Evolutionary conservation across 2,797 vertebrate species (phyloP), one percentile per base, ranked within the genome.

Genomic region (Echiichthys vipera): DNA sequence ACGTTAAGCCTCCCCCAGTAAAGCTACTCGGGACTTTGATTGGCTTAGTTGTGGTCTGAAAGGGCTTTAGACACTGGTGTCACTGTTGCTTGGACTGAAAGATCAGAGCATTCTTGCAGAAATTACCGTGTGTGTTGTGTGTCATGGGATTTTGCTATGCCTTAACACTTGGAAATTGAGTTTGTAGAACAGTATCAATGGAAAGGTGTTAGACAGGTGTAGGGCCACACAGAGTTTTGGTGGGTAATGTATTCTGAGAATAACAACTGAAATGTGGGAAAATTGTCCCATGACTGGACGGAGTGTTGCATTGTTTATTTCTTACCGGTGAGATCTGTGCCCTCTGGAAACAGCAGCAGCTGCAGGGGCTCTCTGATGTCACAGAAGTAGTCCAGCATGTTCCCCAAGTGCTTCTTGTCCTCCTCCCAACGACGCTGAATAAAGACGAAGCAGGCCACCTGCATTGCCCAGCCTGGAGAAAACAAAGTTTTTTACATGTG

Each of bases 281-380:
- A 43, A 46, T 1, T 2, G 61, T 54, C 42, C 17, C 22, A 29
- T 20, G 64, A 65, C 59, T 56, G 57, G 39, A 67, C 12, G 25
- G 27, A 45, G 37, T 7, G 37, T 7, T 56, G 57, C 39, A 12
- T n/a, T 61, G 15, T 80, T 47, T 42, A 15, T 20, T 13, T 46
- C 87, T 94, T 90, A 99, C 98, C 97, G 68, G 98, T 99, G 69
- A 99, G 96, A 91, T 99, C 98, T 24, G 98, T 99, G 85, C 98
- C 98, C 90, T 99, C 98, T 0, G 98, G 98, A 89, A 99, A 99
- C 81, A 99, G 93, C 37, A 99, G 96, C 71, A 99, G 96, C 84
- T 99, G 98, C 27, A 99, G 91, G 0, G 97, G 98, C 75, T 99
- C 97, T 74, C 29, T 95, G 89, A 98, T 99, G 86, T 96, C 96